Conservation (phyloP, 2,797 vertebrate species). For the Borostomias antarcticus region DNA sequence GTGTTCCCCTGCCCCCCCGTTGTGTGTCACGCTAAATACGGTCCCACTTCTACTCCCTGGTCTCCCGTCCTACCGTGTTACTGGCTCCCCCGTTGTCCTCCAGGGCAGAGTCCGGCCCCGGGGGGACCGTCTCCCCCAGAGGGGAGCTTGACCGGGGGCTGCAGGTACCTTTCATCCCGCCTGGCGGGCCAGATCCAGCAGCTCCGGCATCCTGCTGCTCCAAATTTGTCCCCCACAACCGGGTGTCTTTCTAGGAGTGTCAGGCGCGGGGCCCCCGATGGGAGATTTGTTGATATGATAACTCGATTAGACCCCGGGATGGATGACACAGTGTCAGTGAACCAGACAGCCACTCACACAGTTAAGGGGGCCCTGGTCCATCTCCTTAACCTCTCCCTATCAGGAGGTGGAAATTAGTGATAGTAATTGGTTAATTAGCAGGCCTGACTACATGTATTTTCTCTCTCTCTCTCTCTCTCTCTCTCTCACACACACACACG, state of each 20-base stretch:
- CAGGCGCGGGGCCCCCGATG: slow-evolving; percentile 71
- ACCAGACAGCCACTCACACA: slow-evolving; percentile 35
- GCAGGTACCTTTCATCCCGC: slow-evolving; percentile 84
- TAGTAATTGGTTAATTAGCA: slow-evolving; percentile 77
- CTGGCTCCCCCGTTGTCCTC: slow-evolving; percentile 33
- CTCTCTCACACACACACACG: too few relatives aligned
- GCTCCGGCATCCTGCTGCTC: slow-evolving; percentile 68
- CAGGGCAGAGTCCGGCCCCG: slow-evolving; percentile 38
- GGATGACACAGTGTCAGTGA: slow-evolving; percentile 65
- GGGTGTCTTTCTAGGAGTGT: slow-evolving; percentile 74
- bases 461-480: slow-evolving; percentile 26
- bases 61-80: slow-evolving; percentile 40
- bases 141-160: slow-evolving; percentile 46
- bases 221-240: slow-evolving; percentile 73
- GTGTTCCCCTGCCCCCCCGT: slow-evolving; percentile 49
- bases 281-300: slow-evolving; percentile 84
- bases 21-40: slow-evolving; percentile 64
- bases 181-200: slow-evolving; percentile 76
- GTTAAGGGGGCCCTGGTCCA: slow-evolving; percentile 59
- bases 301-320: slow-evolving; percentile 79
- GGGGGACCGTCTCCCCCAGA: slow-evolving; percentile 45
- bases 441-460: slow-evolving; percentile 42
- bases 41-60: slow-evolving; percentile 40
- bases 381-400: slow-evolving; percentile 80
- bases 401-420: slow-evolving; percentile 72